Evolutionary conservation across 2,113 vertebrate species (phyloP).

Genomic region (Engystomops pustulosus): DNA sequence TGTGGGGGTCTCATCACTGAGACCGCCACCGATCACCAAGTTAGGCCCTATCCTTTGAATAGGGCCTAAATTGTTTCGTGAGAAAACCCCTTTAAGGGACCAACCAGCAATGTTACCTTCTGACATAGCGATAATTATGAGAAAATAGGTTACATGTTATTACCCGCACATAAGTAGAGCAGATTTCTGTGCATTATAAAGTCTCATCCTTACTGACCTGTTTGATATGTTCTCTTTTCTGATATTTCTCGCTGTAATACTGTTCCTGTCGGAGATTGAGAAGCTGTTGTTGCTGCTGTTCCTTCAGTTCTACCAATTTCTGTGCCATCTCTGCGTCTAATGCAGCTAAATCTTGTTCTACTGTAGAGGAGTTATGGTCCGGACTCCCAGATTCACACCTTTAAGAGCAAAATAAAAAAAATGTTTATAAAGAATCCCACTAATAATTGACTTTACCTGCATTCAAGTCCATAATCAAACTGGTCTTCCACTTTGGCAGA

Average conservation of each 20-base stretch:
- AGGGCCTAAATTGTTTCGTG: no score
- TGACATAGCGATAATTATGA: neutral
- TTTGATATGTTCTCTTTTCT: conserved; percentile 95
- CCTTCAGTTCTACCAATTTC: conserved; percentile 87
- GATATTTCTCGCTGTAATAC: conserved; percentile 97
- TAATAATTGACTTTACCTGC: neutral
- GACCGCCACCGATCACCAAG: no score
- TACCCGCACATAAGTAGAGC: neutral
- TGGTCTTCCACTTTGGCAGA: no score
- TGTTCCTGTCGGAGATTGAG: conserved; percentile 95
- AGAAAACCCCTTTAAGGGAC: no score
- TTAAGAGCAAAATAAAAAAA: conserved; percentile 50
- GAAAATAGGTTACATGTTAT: neutral
- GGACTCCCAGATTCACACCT: conserved; percentile 83
- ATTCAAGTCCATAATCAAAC: no score
- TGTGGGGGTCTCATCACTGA: no score
- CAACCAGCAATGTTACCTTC: neutral
- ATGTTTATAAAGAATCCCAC: neutral
- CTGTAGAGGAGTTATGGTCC: conserved; percentile 79
- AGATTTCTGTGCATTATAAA: neutral
- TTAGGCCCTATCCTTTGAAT: no score
- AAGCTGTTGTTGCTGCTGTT: conserved; percentile 92
- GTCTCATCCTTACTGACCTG: conserved; percentile 75
- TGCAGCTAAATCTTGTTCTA: conserved; percentile 86
- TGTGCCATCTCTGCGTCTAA: conserved; percentile 87